These are phyloP conservation scores for Seira sanloemensis DNA, from an alignment of 2,888 invertebrate genomes.

Conservation along the genomic window DNA sequence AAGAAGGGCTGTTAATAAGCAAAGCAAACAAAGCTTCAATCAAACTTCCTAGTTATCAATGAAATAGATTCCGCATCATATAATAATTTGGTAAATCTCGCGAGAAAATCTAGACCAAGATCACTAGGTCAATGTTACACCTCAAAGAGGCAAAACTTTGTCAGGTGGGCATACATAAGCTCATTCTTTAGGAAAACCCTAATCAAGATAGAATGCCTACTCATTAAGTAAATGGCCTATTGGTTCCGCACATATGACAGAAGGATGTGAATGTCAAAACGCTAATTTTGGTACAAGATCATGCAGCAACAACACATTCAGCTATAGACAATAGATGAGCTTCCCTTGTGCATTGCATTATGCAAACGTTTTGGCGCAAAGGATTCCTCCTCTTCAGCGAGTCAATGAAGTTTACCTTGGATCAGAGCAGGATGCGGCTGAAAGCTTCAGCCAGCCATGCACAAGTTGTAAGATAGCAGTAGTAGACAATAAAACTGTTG, in stretches of 20 bases:
- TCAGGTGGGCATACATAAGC: too few relatives aligned
- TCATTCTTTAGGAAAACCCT: too few relatives aligned
- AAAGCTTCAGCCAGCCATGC: not conserved
- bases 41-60: too few relatives aligned
- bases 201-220: not conserved
- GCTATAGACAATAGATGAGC: too few relatives aligned
- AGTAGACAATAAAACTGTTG: too few relatives aligned
- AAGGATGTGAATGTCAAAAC: not conserved
- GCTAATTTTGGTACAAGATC: not conserved
- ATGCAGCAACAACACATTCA: not conserved
- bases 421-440: not conserved
- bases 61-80: too few relatives aligned
- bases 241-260: too few relatives aligned
- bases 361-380: not conserved
- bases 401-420: not conserved
- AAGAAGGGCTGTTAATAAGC: too few relatives aligned
- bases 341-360: not conserved
- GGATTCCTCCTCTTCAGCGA: not conserved
- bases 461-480: too few relatives aligned
- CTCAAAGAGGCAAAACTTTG: constrained; percentile 9
- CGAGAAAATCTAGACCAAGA: constrained; percentile 41
- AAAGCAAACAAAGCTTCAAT: too few relatives aligned
- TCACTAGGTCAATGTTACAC: constrained; percentile 42
- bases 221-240: not conserved
- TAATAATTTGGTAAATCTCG: not conserved